Evolutionary conservation across 64 coral and sea anemone species (phyloP).

Genomic region (Dendronephthya gigantea): DNA sequence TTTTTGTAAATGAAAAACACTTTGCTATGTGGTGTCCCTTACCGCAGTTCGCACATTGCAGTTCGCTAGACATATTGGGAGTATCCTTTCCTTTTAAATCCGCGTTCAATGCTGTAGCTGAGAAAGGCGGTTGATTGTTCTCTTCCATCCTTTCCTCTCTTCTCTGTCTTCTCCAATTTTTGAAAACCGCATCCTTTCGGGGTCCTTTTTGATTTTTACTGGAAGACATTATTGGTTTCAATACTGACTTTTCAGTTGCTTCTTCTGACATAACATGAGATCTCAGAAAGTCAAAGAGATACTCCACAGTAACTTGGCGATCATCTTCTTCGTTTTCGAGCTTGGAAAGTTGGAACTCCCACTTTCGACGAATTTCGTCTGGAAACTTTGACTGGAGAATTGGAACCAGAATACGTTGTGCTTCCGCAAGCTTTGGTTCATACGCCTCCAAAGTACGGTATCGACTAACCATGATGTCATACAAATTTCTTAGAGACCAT

Average conservation of each 20-base stretch:
- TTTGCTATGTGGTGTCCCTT: background rate
- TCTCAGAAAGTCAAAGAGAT: slow-evolving; percentile 22
- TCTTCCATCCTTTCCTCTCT: no score
- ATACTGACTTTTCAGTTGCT: slow-evolving; percentile 26
- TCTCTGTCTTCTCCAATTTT: no score
- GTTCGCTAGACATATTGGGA: no score
- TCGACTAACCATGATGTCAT: background rate
- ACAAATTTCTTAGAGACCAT: background rate
- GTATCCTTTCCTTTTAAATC: no score
- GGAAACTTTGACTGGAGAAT: slow-evolving; percentile 18
- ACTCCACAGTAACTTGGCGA: background rate
- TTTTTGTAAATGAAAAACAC: background rate
- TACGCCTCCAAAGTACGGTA: slow-evolving; percentile 16
- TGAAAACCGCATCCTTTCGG: no score
- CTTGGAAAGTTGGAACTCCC: slow-evolving; percentile 22
- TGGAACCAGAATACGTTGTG: slow-evolving; percentile 2
- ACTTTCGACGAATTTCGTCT: background rate
- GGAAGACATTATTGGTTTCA: no score
- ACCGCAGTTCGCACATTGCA: background rate
- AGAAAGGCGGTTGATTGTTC: no score
- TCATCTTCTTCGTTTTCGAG: slow-evolving; percentile 18
- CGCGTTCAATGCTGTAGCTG: no score
- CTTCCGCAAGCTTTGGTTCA: background rate
- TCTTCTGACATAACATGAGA: slow-evolving; percentile 25
- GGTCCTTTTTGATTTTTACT: no score